A percentile compares a stretch with the other conserved stretches of the same genome.
phyloP scores from a whole-genome alignment of 1,140 invertebrate genomes.

The Odontomachus brunneus region DNA sequence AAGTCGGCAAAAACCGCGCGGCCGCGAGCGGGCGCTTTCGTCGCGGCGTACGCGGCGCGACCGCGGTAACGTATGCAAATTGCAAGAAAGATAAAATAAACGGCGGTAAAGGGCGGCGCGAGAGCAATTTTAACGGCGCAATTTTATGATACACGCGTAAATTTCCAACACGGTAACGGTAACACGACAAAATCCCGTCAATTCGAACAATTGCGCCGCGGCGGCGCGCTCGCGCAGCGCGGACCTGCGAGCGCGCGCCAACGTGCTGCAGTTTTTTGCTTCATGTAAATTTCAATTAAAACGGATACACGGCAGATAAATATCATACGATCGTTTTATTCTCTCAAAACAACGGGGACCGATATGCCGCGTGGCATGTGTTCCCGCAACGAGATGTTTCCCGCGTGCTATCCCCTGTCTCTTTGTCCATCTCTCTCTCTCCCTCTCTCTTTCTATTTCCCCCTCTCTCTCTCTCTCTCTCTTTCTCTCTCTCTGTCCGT shows the following conservation, averaged over 20 bases:
- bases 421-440: too few species aligned
- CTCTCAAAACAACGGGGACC: not conserved
- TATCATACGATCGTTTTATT: slow-evolving; percentile 56
- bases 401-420: not conserved
- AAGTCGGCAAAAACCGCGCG: too few species aligned
- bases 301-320: slow-evolving; percentile 40
- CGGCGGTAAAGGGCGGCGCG: not conserved
- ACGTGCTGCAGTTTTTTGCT: slow-evolving; percentile 40
- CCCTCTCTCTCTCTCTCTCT: not conserved
- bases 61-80: slow-evolving; percentile 29
- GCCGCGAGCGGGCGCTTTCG: not conserved
- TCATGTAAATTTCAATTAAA: slow-evolving; percentile 62
- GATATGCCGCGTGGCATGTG: not conserved
- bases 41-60: not conserved
- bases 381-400: slow-evolving; percentile 52
- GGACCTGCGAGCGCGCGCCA: not conserved
- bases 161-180: slow-evolving; percentile 31
- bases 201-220: slow-evolving; percentile 37
- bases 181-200: slow-evolving; percentile 41
- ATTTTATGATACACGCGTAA: slow-evolving; percentile 35
- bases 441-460: not conserved
- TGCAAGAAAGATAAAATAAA: slow-evolving; percentile 31
- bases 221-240: too few species aligned
- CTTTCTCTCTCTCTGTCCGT: not conserved
- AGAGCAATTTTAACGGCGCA: slow-evolving; percentile 3